These are phyloP conservation scores for Myotis vivesi DNA, from an alignment of 2,797 vertebrate genomes.

Conservation along the genomic window DNA sequence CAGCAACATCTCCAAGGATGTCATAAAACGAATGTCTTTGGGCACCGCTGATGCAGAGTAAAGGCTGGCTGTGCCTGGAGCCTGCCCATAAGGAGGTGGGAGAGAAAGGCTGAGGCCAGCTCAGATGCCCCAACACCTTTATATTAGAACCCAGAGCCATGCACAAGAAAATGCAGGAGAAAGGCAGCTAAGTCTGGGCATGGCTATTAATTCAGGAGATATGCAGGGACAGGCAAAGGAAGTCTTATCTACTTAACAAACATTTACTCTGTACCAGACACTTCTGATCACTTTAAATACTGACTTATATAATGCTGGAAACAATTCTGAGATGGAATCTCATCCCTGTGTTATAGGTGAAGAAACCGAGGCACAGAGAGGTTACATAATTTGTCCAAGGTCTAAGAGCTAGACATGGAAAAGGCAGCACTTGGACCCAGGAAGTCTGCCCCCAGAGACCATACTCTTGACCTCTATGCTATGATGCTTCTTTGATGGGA, in stretches of 20 bases:
- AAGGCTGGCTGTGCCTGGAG: background rate
- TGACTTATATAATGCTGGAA: background rate
- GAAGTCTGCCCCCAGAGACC: background rate
- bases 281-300: conserved; percentile 5
- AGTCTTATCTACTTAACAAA: background rate
- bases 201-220: background rate
- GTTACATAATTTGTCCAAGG: background rate
- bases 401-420: background rate
- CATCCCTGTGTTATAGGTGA: background rate
- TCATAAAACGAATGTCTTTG: conserved; percentile 28
- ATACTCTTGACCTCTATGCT: background rate
- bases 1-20: conserved; percentile 37
- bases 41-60: background rate
- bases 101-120: background rate
- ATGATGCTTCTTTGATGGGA: background rate
- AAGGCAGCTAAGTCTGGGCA: background rate
- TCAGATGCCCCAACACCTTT: background rate
- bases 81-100: background rate
- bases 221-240: background rate
- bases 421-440: background rate
- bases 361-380: background rate
- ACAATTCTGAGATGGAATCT: background rate
- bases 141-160: background rate
- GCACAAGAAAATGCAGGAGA: background rate
- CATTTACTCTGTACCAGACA: background rate